A percentile compares a stretch with the other conserved stretches of the same genome.
These are phyloP conservation scores for Glossophaga mutica DNA, from an alignment of 2,797 vertebrate genomes.

Conservation along the genomic window DNA sequence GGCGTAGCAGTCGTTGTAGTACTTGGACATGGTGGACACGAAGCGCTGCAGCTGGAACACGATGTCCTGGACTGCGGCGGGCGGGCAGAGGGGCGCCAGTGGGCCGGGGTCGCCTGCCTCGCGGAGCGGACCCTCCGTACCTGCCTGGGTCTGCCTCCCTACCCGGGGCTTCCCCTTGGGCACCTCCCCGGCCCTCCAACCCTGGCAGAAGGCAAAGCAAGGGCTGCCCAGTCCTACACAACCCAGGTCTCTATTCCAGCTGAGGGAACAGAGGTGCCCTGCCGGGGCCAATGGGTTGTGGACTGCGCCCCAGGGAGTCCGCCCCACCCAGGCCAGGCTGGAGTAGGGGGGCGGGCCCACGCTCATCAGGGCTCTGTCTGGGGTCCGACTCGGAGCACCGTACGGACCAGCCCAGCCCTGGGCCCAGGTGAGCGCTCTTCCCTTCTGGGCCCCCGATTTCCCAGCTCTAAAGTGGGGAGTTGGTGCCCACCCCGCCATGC, in stretches of 20 bases:
- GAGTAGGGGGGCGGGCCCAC: neutral
- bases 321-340: neutral
- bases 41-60: constrained; percentile 99
- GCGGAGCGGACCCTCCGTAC: rapidly evolving
- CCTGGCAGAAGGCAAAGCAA: neutral
- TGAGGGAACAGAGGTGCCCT: neutral
- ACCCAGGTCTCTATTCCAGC: neutral
- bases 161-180: neutral
- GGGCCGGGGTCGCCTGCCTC: neutral
- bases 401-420: neutral
- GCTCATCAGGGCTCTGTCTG: neutral
- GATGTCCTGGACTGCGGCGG: constrained; percentile 93
- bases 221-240: neutral
- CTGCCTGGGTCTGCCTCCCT: rapidly evolving
- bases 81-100: neutral
- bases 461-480: neutral
- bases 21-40: constrained; percentile 97
- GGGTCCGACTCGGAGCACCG: neutral
- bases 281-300: rapidly evolving
- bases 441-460: neutral
- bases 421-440: neutral
- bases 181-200: neutral
- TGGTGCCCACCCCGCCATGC: neutral
- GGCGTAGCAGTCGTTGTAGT: constrained; percentile 95
- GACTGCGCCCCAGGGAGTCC: neutral